Conservation (phyloP, 23 tunicate species). For the Oikopleura vanhoeffeni region DNA sequence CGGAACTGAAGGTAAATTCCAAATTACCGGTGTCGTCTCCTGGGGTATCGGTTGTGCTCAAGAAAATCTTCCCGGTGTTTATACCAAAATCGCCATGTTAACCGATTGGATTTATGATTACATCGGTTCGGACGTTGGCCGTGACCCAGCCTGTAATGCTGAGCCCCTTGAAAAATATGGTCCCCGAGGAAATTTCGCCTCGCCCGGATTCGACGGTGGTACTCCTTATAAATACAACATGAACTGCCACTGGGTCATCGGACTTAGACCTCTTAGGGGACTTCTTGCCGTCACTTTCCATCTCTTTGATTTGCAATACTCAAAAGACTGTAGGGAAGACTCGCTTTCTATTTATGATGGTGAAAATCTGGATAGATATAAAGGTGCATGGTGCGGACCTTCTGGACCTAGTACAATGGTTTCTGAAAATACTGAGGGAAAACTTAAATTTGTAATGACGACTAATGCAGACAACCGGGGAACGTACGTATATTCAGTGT, state of each 20-base stretch:
- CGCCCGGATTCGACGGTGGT: not conserved
- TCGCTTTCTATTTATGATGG: not conserved
- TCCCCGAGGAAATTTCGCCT: not conserved
- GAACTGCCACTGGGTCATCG: conserved; percentile 1
- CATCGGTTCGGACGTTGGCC: not conserved
- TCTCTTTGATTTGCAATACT: not conserved
- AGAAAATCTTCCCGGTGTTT: not conserved
- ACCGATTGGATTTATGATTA: not conserved
- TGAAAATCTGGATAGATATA: not conserved
- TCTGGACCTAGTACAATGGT: not conserved
- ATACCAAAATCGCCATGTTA: not conserved
- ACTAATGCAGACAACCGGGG: conserved; percentile 9
- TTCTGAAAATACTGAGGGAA: not conserved
- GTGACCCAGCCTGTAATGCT: not conserved
- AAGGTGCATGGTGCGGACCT: not conserved
- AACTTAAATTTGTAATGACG: not conserved
- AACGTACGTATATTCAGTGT: not conserved
- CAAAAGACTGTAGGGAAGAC: not conserved
- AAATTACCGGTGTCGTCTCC: conserved; percentile 11
- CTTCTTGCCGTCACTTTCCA: not conserved
- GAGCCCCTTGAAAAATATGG: not conserved
- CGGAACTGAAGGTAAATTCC: not conserved
- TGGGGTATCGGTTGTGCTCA: conserved; percentile 15
- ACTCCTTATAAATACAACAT: not conserved
- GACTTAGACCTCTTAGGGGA: not conserved